Evolutionary conservation across 2,113 vertebrate species (phyloP), one percentile per base, ranked within the genome.

Genomic region (Mastomys coucha): DNA sequence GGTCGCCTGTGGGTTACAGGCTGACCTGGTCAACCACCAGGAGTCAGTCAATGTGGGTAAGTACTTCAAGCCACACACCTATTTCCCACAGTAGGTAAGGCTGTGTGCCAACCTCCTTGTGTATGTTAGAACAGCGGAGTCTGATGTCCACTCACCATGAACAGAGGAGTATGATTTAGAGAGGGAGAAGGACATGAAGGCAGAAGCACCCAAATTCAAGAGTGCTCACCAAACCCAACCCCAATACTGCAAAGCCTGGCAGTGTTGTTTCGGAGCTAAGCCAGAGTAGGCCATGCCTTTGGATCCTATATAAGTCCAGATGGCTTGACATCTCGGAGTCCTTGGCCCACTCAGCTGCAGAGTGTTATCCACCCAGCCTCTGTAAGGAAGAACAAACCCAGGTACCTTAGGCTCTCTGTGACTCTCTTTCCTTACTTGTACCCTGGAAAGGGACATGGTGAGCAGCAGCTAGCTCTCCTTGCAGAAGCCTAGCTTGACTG

Each of bases 11-110:
- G 99, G 99, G 73, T 96, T 99, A 73, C 99, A 99, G 98, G 99
- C 99, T 17, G 99, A 99, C 93, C 98, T 99, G 94, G 99, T 99
- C 7, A 98, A 99, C 97, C 99, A 99, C 97, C 97, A 94, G 6
- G 98, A 98, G 73, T 96, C 97, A 0, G 96, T 88, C 51, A 98
- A 98, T 36, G 6, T 85, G 6, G 96, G 97, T 19, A 98, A 98
- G 95, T 99, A 99, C 97, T 99, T 99, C 97, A 98, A 99, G 97
- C 99, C 99, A 36, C 99, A 99, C 91, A 98, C 99, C 86, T 99
- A n/a, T 97, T 99, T 99, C 91, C 99, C 99, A 0, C 99, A 98
- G 3, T 99, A 99, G 99, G 99, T 99, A 98, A 98, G 95, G 12
- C 73, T 11, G 13, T 22, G 39, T 36, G 28, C 5, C 0, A 26